phyloP scores from a whole-genome alignment of 2,888 invertebrate species.

The Ellobium chinense region DNA sequence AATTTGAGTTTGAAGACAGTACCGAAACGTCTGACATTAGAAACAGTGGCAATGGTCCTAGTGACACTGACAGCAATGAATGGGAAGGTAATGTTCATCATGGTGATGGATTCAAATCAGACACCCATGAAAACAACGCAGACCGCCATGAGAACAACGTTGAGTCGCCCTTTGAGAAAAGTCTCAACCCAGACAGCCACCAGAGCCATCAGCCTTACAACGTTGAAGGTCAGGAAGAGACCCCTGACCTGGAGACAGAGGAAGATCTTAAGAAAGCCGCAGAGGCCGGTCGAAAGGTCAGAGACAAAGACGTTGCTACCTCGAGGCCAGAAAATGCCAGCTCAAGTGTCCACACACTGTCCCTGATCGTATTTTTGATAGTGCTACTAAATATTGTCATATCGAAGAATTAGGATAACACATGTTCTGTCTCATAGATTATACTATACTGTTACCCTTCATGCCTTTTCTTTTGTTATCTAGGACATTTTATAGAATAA shows the following conservation, averaged over 20 bases:
- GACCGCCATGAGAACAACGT: background rate
- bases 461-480: too few relatives aligned
- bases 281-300: background rate
- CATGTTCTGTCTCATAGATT: too few relatives aligned
- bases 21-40: too few relatives aligned
- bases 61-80: too few relatives aligned
- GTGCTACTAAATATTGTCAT: background rate
- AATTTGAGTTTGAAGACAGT: too few relatives aligned
- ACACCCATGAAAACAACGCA: background rate
- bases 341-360: background rate
- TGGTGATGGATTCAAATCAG: too few relatives aligned
- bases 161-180: background rate
- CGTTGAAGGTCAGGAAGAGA: conserved; percentile 13
- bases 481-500: too few relatives aligned
- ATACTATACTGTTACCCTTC: too few relatives aligned
- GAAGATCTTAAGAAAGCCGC: background rate
- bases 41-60: too few relatives aligned
- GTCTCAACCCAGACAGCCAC: background rate
- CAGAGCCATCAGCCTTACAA: conserved; percentile 14
- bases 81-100: too few relatives aligned
- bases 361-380: background rate
- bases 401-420: too few relatives aligned
- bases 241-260: background rate
- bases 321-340: background rate
- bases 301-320: background rate